Evolutionary conservation across 2,113 vertebrate species (phyloP).

Genomic region (Caracal caracal): DNA sequence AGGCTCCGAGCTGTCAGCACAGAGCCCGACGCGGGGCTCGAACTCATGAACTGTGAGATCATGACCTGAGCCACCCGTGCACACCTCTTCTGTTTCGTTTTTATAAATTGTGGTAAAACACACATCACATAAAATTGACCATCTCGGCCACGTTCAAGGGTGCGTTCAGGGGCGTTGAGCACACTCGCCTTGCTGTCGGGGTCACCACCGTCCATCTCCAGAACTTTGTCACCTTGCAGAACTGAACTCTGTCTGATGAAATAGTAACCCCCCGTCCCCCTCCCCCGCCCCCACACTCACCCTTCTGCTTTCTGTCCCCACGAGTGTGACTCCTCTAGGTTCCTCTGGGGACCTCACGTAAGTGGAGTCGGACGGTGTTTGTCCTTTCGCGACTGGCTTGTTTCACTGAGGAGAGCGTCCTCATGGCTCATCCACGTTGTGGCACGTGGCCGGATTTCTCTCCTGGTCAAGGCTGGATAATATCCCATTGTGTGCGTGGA

Average conservation of each 20-base stretch:
- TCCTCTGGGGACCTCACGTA: not conserved
- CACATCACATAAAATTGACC: no score
- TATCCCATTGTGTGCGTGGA: rapidly evolving
- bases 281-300: rapidly evolving
- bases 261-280: not conserved
- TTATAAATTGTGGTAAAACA: no score
- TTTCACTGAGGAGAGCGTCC: rapidly evolving
- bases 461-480: not conserved
- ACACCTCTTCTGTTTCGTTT: no score
- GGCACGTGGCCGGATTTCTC: not conserved
- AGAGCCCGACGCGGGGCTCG: no score
- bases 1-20: no score
- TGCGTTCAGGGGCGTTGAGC: not conserved
- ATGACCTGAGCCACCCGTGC: no score
- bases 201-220: not conserved
- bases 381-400: not conserved
- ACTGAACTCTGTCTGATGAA: not conserved
- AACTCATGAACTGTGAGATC: no score
- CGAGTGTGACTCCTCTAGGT: not conserved
- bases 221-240: not conserved
- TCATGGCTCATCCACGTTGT: not conserved
- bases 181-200: not conserved
- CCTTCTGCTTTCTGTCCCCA: not conserved
- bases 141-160: not conserved
- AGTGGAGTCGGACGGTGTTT: not conserved